Percentiles rank a stretch among this genome's conserved stretches.
phyloP scores from a whole-genome alignment of 2,797 vertebrate genomes.

The Hafferia zeledoni region DNA sequence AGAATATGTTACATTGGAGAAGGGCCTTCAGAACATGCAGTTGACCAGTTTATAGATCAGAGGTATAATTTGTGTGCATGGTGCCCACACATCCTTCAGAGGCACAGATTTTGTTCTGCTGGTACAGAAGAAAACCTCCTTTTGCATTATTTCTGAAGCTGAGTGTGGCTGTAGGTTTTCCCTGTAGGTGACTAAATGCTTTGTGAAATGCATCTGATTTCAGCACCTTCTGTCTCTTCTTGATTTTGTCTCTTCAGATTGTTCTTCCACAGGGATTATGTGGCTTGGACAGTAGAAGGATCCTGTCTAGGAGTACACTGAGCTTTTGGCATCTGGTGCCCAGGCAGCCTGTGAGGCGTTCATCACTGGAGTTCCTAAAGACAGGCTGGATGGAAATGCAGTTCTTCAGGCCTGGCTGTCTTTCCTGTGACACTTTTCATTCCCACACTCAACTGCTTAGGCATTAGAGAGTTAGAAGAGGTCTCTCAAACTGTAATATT shows the following conservation, averaged over 20 bases:
- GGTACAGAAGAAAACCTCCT: not conserved
- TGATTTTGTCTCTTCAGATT: not conserved
- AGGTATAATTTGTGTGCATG: rapidly evolving
- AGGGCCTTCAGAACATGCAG: not conserved
- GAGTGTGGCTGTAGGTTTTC: not conserved
- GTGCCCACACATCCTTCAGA: not conserved
- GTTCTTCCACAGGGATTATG: not conserved
- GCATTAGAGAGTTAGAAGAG: not conserved
- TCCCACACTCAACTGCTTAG: not conserved
- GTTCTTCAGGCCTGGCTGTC: not conserved
- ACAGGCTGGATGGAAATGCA: not conserved
- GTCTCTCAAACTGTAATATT: not conserved
- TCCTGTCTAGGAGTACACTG: not conserved
- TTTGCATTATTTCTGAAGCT: not conserved
- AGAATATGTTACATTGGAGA: not conserved
- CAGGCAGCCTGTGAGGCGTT: not conserved
- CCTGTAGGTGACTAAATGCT: not conserved
- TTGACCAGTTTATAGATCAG: not conserved
- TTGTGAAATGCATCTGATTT: not conserved
- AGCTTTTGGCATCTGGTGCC: not conserved
- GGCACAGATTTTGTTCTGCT: not conserved
- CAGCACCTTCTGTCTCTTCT: not conserved
- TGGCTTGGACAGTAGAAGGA: not conserved
- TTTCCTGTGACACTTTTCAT: not conserved
- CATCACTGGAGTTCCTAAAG: not conserved